phyloP scores from a whole-genome alignment of 2,888 invertebrate genomes.

The Torymus auratus region DNA sequence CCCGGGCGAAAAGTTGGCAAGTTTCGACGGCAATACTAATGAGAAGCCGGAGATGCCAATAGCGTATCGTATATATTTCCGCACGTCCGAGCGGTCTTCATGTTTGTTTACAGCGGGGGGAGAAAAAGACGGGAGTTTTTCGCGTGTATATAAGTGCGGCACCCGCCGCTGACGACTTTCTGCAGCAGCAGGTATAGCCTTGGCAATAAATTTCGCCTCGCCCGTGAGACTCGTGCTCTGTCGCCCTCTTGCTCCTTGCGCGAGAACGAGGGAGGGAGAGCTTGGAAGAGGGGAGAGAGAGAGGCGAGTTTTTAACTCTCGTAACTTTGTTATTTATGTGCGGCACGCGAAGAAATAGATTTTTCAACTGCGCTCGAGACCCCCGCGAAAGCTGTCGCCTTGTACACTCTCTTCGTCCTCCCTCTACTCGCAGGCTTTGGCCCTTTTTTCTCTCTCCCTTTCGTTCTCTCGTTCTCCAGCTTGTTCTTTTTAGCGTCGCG shows the following conservation, averaged over 20 bases:
- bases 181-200: conserved; percentile 28
- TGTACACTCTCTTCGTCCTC: too few relatives aligned
- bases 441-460: background rate
- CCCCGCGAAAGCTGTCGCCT: conserved; percentile 41
- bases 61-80: conserved; percentile 46
- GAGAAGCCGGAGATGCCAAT: conserved; percentile 51
- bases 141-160: conserved; percentile 40
- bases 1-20: conserved; percentile 50
- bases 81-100: conserved; percentile 43
- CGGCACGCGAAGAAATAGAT: conserved; percentile 71
- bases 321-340: conserved; percentile 75
- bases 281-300: conserved; percentile 12
- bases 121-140: background rate
- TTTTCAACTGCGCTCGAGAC: conserved; percentile 59
- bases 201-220: conserved; percentile 66
- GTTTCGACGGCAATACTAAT: conserved; percentile 59
- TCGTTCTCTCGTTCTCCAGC: conserved; percentile 1
- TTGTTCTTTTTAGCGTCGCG: conserved; percentile 2
- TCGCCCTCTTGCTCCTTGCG: conserved; percentile 61
- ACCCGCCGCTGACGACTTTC: conserved; percentile 55
- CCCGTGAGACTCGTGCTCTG: conserved; percentile 61
- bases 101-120: conserved; percentile 42
- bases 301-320: conserved; percentile 68
- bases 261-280: conserved; percentile 9
- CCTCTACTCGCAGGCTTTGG: background rate